Evolutionary conservation across 37 sponge, comb jelly and placozoan species (phyloP).

Genomic region (Geodia barretti): DNA sequence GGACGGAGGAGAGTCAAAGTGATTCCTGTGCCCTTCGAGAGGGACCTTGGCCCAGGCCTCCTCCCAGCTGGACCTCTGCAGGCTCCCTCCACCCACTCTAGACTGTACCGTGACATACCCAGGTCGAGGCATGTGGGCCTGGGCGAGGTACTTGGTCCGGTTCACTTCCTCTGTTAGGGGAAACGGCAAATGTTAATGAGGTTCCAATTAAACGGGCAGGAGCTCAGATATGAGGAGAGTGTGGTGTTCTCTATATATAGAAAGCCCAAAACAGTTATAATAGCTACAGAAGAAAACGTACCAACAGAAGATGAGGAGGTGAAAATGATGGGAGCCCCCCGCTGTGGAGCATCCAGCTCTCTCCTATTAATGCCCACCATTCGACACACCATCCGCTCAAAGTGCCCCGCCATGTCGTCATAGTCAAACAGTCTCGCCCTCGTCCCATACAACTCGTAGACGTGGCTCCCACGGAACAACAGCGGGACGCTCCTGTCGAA

Average conservation of each 20-base stretch:
- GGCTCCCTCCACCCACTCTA: not conserved
- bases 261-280: no score
- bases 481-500: conserved; percentile 8
- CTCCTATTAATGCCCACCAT: conserved; percentile 61
- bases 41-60: not conserved
- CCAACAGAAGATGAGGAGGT: not conserved
- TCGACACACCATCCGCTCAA: conserved; percentile 55
- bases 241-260: no score
- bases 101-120: not conserved
- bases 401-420: conserved; percentile 25
- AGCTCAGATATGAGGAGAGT: no score
- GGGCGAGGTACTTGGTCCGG: not conserved
- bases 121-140: not conserved
- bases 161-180: not conserved
- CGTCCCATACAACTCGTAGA: not conserved
- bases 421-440: conserved; percentile 22
- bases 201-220: not conserved
- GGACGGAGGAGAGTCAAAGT: no score
- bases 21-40: no score
- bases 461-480: conserved; percentile 12
- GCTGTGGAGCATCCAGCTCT: conserved; percentile 6
- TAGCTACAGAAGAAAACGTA: no score
- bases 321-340: not conserved
- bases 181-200: not conserved
- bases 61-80: not conserved